Base-by-base conservation (phyloP, 1,140 invertebrate genomes). In the Cydia strobilella region DNA sequence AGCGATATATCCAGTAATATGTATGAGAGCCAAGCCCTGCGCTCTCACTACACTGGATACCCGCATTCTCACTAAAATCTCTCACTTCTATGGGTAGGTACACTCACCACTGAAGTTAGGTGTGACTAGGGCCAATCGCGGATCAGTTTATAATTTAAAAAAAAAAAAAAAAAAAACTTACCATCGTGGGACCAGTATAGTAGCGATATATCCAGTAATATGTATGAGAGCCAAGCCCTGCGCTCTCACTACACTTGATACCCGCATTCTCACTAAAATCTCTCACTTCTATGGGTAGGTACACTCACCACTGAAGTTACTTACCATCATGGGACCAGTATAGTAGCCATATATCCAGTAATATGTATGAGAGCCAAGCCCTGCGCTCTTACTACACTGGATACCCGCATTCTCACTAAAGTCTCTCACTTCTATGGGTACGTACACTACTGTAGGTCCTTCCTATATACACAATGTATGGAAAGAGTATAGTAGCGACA, bases 1-100 rank as follows among this genome's bases (percentile, higher is more conserved):
- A 1, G 96, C 96, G 0, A 97, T 95, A 81, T 97, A 97, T 35
- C 97, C 97, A 93, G 96, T 96, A 62, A 97, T 97, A 80, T 97
- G 97, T 72, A 97, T 97, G 0, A 97, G 90, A 15, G 96, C 96
- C 0, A 98, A 95, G 0, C 97, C 97, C 88, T 97, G 97, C 0
- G 96, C 97, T 62, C 97, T 87, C 0, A 98, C 96, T 1, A 97
- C 97, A 7, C n/a, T n/a, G 5, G 7, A 35, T 35, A 35, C 31
- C 31, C 7, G 31, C 31, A 73, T 39, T 39, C 35, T 39, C 35
- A 39, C 35, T 39, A 39, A 10, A 39, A 2, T 27, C 25, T 27
- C 25, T 39, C 35, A 10, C 35, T 39, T 39, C 35, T 39, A 39
- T 39, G 35, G 35, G 5, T 7, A 39, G 35, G 35, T 39, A 39